Percentiles rank a stretch among this genome's conserved stretches.
phyloP scores from a whole-genome alignment of 2,888 invertebrate genomes.

The Dynastes tityus region DNA sequence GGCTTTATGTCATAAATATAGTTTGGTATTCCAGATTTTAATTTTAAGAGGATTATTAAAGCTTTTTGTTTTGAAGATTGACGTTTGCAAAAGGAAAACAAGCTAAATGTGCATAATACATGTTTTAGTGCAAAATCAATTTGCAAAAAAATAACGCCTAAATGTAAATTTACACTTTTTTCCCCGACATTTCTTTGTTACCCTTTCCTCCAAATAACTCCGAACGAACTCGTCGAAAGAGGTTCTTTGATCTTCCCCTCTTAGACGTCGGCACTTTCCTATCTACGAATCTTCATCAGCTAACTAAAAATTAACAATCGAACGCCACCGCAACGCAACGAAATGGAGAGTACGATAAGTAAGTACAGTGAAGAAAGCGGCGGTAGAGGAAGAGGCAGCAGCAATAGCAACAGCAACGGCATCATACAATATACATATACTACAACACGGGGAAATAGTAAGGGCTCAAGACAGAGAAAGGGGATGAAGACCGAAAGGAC shows the following conservation, averaged over 20 bases:
- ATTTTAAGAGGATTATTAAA: too few relatives aligned
- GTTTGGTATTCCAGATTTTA: too few relatives aligned
- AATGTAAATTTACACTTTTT: too few relatives aligned
- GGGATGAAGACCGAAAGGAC: slow-evolving; percentile 40
- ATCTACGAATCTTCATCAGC: slow-evolving; percentile 14
- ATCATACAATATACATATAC: neutral
- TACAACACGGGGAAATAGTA: slow-evolving; percentile 14
- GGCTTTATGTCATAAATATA: too few relatives aligned
- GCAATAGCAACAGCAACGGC: neutral
- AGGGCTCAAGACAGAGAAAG: slow-evolving; percentile 40
- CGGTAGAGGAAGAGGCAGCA: neutral
- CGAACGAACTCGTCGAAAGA: neutral
- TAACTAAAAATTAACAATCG: slow-evolving; percentile 44
- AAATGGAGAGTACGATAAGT: slow-evolving; percentile 23
- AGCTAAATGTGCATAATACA: too few relatives aligned
- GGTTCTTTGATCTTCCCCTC: neutral
- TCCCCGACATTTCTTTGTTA: too few relatives aligned
- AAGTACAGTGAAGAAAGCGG: slow-evolving; percentile 2
- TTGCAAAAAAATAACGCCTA: too few relatives aligned
- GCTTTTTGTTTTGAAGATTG: too few relatives aligned
- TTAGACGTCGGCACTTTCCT: neutral
- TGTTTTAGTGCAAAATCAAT: too few relatives aligned
- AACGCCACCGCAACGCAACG: slow-evolving; percentile 13
- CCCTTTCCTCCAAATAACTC: neutral
- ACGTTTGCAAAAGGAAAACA: too few relatives aligned